Percentiles rank a stretch among this genome's conserved stretches.
phyloP scores from a whole-genome alignment of 2,113 vertebrate species.

The Cairina moschata region DNA sequence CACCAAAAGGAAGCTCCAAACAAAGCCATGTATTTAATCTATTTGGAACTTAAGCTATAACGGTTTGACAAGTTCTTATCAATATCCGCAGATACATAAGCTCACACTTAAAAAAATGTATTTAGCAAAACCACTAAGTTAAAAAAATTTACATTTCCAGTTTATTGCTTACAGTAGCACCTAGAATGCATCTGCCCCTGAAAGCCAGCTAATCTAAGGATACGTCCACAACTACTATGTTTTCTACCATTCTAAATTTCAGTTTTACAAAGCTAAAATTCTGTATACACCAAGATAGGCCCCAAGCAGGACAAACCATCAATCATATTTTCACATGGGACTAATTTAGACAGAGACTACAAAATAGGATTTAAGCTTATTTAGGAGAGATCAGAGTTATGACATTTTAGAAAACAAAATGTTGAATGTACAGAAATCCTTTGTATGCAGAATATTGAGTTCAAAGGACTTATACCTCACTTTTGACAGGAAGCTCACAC shows the following conservation, averaged over 20 bases:
- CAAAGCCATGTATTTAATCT: background rate
- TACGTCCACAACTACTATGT: background rate
- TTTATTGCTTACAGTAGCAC: background rate
- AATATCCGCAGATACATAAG: background rate
- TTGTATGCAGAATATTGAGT: background rate
- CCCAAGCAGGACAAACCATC: background rate
- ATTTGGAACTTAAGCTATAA: background rate
- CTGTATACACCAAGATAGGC: background rate
- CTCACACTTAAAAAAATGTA: background rate
- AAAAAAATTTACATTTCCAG: background rate
- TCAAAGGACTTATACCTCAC: background rate
- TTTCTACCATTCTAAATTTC: background rate
- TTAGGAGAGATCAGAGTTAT: background rate
- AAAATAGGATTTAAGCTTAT: background rate
- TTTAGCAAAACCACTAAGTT: background rate
- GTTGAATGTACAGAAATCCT: background rate
- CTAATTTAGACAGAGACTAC: background rate
- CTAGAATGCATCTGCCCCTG: background rate
- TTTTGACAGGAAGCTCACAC: background rate
- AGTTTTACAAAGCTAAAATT: background rate
- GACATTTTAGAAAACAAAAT: background rate
- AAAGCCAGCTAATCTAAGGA: background rate
- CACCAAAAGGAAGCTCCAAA: background rate
- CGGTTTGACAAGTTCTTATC: background rate
- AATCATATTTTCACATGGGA: background rate